Evolutionary conservation across 2,888 invertebrate species (phyloP), one percentile per base, ranked within the genome.

Genomic region (Ormyrus pomaceus): DNA sequence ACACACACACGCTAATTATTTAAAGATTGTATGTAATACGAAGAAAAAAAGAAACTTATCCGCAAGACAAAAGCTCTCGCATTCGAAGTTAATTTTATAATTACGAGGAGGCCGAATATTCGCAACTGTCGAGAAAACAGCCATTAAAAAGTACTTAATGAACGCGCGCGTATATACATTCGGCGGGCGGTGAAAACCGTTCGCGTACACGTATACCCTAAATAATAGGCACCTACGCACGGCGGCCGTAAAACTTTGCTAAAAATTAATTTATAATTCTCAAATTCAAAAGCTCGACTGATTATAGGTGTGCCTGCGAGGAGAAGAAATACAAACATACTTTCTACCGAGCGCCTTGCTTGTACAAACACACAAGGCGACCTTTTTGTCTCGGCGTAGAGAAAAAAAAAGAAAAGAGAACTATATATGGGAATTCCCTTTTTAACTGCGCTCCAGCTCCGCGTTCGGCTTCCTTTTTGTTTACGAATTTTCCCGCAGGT

Each of bases 221-320:
- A 19, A 64, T 79, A 79, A 69, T 79, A 79, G 51, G 73, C 19
- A 64, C 64, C 58, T 73, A 51, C 64, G 46, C 64, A 58, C 48
- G 19, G 19, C 7, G n/a, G 51, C 64, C 55, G 69, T 69, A 69
- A 79, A 51, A 69, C 61, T 69, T 66, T 59, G 50, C 64, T 73
- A 79, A 79, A 69, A 74, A 74, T 79, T 73, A 74, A 79, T 79
- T 74, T 64, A 48, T 56, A 73, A 74, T 74, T 64, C 62, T 73
- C 56, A 53, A 74, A 79, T 79, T 69, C 56, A 74, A 74, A 74
- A 58, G 61, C 9, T 19, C 56, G 13, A 51, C 50, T 74, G 62
- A 79, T 79, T 74, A 74, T 58, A 74, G 69, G 58, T 69, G n/a
- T 10, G 34, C 46, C 11, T 3, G 7, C 19, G 34, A 45, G 61